Percentiles rank a stretch among this genome's conserved stretches.
Evolutionary conservation across 2,888 invertebrate species (phyloP).

Genomic region (Atethmia centrago): DNA sequence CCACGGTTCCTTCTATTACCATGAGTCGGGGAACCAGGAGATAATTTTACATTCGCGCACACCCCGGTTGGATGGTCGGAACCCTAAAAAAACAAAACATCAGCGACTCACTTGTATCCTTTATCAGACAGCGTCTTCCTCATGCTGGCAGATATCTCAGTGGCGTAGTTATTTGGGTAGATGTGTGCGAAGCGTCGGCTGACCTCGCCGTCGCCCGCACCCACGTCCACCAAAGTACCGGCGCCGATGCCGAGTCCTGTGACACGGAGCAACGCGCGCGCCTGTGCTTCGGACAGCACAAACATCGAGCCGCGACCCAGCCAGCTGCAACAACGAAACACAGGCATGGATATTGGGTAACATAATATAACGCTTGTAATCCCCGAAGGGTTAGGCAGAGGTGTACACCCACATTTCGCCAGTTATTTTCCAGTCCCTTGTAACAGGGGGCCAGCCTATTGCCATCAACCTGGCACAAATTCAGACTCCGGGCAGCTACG

Average conservation of each 20-base stretch:
- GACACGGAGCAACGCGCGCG: constrained; percentile 91
- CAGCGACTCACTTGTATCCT: constrained; percentile 93
- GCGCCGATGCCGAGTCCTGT: constrained; percentile 57
- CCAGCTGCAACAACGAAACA: constrained; percentile 89
- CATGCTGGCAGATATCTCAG: constrained; percentile 98
- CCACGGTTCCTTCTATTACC: too few relatives aligned
- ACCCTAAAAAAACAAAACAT: background rate
- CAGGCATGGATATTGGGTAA: background rate
- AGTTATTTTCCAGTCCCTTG: background rate
- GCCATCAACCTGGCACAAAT: background rate
- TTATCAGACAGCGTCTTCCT: constrained; percentile 93
- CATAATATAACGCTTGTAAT: background rate
- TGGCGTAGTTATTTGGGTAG: constrained; percentile 94
- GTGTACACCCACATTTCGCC: background rate
- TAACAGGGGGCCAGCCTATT: background rate
- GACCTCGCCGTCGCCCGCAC: constrained; percentile 99
- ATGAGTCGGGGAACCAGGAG: too few relatives aligned
- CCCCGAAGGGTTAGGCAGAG: background rate
- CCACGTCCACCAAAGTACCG: constrained; percentile 94
- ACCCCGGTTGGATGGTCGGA: background rate
- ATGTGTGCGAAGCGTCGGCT: constrained; percentile 94
- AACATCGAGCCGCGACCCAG: constrained; percentile 99
- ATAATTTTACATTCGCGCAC: too few relatives aligned
- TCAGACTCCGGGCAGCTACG: background rate
- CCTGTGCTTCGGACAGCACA: constrained; percentile 96